Conservation (phyloP, 2,797 vertebrate genomes). For the Ara ararauna region DNA sequence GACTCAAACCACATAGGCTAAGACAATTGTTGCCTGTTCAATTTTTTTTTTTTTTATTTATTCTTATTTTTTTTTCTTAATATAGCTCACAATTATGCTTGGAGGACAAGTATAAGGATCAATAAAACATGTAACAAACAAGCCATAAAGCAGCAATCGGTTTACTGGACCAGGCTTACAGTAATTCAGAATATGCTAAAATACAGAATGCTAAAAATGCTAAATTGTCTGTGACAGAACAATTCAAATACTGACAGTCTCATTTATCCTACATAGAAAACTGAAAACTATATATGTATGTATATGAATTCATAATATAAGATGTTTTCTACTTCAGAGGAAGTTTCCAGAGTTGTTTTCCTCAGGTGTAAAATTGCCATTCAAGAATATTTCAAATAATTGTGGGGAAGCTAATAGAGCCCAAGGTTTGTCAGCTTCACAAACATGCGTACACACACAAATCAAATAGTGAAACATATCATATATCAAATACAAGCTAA, state of each 20-base stretch:
- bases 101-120: slow-evolving; percentile 26
- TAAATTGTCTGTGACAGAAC: slow-evolving; percentile 49
- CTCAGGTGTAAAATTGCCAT: neutral
- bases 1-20: neutral
- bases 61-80: slow-evolving; percentile 45
- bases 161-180: slow-evolving; percentile 17
- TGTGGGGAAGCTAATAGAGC: neutral
- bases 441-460: neutral
- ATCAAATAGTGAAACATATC: neutral
- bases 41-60: neutral
- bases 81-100: slow-evolving; percentile 20
- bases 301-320: neutral
- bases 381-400: neutral
- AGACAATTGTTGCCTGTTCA: neutral
- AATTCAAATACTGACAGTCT: slow-evolving; percentile 21
- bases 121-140: slow-evolving; percentile 49
- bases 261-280: slow-evolving; percentile 15
- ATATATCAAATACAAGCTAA: neutral
- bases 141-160: slow-evolving; percentile 22
- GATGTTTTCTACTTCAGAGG: neutral
- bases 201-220: slow-evolving; percentile 46
- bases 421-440: neutral
- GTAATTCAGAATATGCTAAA: neutral
- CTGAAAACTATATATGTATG: neutral
- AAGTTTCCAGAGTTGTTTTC: neutral